phyloP scores from a whole-genome alignment of 2,888 invertebrate species.

The Amiota communis region DNA sequence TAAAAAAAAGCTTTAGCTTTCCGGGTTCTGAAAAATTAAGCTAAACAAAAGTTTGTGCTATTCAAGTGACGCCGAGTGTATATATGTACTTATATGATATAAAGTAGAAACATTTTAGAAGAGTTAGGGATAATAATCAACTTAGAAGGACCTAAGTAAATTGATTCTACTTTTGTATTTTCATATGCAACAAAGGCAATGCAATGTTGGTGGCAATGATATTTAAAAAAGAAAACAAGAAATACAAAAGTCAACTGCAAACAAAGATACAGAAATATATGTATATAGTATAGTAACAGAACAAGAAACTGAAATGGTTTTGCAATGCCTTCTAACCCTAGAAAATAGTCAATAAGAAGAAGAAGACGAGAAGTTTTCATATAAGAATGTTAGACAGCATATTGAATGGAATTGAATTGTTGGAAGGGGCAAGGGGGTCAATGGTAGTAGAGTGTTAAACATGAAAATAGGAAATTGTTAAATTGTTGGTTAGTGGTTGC shows the following conservation, averaged over 20 bases:
- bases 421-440: neutral
- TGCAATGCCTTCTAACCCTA: conserved; percentile 37
- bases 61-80: no score
- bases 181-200: neutral
- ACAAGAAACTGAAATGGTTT: conserved; percentile 37
- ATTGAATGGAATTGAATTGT: neutral
- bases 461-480: conserved; percentile 1
- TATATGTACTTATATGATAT: no score
- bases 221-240: conserved; percentile 35
- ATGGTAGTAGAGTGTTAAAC: neutral
- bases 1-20: no score
- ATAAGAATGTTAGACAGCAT: conserved; percentile 42
- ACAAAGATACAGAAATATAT: conserved; percentile 22
- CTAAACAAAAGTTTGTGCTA: no score
- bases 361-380: conserved; percentile 48
- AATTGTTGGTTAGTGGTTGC: conserved; percentile 16
- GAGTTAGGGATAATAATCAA: neutral
- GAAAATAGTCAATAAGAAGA: conserved; percentile 42
- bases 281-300: conserved; percentile 33
- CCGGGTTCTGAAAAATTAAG: no score
- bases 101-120: no score
- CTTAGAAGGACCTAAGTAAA: conserved; percentile 16
- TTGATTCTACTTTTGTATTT: neutral
- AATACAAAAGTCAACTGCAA: conserved; percentile 40
- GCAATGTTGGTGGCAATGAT: conserved; percentile 15